Base-by-base conservation (phyloP, 2,113 vertebrate species). In the Oxyruncus cristatus region DNA sequence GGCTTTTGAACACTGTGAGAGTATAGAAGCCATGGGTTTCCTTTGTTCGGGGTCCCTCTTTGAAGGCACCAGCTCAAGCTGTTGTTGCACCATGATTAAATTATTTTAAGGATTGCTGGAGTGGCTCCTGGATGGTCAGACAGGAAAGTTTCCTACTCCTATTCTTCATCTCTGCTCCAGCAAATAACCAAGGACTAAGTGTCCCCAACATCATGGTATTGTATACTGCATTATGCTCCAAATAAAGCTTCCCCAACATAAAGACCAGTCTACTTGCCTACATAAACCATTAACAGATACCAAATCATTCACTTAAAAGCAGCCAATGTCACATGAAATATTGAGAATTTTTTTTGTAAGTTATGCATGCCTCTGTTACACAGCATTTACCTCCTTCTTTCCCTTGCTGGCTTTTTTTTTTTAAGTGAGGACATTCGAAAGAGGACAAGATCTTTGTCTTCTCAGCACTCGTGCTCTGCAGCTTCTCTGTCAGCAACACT, bases 11-110 rank as follows among this genome's bases (percentile, higher is more conserved):
- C 55, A 27, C 26, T 47, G 41, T 42, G n/a, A 70, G n/a, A n/a
- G 9, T 62, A 23, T 35, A 42, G 76, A 61, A 62, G 30, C 5
- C 30, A 1, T 0, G 17, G 15, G 9, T 32, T 76, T 35, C 30
- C 55, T 55, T 62, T 18, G 5, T 41, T 55, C 17, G 0, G 0
- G 14, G n/a, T 75, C 8, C 24, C n/a, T 55, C 17, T 55, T 27
- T 3, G 16, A 39, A 39, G 2, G 14, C 19, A 44, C 16, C 67
- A 63, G 41, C 8, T 63, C 1, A 0, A 65, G 30, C 35, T 68
- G 30, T 49, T 70, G 41, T 42, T 71, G 32, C 22, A 84, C 14
- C 26, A 77, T 0, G 0, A 56, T 9, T 35, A 32, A 49, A 56
- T 41, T 55, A 30, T 26, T 88, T 62, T 56, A 56, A 42, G n/a